These are phyloP conservation scores for Baryphthengus martii DNA, from an alignment of 2,113 vertebrate species.

Conservation along the genomic window DNA sequence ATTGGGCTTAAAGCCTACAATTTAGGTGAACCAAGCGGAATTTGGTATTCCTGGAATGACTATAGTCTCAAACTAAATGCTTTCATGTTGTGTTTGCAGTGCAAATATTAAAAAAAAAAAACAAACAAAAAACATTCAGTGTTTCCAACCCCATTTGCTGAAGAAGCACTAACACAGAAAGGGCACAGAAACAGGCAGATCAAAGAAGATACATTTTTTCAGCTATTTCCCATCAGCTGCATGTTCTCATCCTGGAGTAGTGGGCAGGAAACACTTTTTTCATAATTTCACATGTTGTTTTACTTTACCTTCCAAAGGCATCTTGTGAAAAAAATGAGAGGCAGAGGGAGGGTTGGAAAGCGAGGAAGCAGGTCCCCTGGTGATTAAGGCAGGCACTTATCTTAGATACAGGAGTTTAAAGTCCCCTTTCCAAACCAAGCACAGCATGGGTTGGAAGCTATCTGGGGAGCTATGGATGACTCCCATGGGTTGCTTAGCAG, in stretches of 20 bases:
- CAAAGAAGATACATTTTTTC: neutral
- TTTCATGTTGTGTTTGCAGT: conserved; percentile 32
- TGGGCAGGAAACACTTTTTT: neutral
- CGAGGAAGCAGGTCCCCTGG: neutral
- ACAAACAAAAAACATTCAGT: neutral
- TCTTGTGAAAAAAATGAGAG: neutral
- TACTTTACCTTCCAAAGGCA: neutral
- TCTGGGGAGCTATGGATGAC: accelerated
- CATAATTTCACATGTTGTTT: neutral
- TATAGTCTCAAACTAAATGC: neutral
- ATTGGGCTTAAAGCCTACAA: neutral
- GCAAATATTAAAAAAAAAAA: neutral
- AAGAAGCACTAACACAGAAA: conserved; percentile 5
- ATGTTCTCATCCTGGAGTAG: neutral
- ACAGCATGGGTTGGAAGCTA: neutral
- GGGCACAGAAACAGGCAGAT: neutral
- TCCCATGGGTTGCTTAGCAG: neutral
- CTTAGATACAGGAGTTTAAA: neutral
- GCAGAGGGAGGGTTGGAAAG: neutral
- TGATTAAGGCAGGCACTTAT: neutral
- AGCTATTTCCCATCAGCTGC: neutral
- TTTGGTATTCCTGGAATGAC: conserved; percentile 12
- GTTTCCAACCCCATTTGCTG: neutral
- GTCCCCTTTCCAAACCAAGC: neutral
- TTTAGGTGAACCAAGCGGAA: conserved; percentile 17